Evolutionary conservation across 2,113 vertebrate species (phyloP).

Genomic region (Chionodraco myersi): DNA sequence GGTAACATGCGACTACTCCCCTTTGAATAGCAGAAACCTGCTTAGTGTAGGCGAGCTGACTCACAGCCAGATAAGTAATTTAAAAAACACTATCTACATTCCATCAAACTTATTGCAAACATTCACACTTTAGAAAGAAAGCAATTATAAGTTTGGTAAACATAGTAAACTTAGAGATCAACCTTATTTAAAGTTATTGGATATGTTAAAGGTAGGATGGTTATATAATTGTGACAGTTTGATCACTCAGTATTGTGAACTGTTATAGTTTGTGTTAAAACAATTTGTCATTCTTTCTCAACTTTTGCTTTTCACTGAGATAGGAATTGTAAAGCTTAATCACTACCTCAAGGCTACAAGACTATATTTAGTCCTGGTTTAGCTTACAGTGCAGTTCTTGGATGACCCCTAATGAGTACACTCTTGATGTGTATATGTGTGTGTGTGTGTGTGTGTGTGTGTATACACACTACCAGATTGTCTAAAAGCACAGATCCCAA

Average conservation of each 20-base stretch:
- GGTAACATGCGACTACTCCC: not conserved
- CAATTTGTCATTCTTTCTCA: not conserved
- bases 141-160: not conserved
- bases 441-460: not conserved
- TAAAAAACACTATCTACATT: not conserved
- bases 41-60: slow-evolving; percentile 22
- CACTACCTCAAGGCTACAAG: not conserved
- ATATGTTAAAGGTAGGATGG: not conserved
- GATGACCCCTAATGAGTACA: not conserved
- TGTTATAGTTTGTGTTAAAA: not conserved
- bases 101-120: slow-evolving; percentile 3
- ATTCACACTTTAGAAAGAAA: not conserved
- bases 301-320: not conserved
- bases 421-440: not conserved
- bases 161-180: not conserved
- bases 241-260: no score
- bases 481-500: slow-evolving; percentile 50
- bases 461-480: no score
- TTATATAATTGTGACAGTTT: not conserved
- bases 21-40: slow-evolving; percentile 16
- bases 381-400: not conserved
- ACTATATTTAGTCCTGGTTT: not conserved
- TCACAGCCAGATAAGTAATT: not conserved
- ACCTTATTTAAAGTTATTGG: not conserved
- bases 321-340: not conserved